These are phyloP conservation scores for Centropus unirufus DNA, from an alignment of 2,113 vertebrate species.

Conservation along the genomic window DNA sequence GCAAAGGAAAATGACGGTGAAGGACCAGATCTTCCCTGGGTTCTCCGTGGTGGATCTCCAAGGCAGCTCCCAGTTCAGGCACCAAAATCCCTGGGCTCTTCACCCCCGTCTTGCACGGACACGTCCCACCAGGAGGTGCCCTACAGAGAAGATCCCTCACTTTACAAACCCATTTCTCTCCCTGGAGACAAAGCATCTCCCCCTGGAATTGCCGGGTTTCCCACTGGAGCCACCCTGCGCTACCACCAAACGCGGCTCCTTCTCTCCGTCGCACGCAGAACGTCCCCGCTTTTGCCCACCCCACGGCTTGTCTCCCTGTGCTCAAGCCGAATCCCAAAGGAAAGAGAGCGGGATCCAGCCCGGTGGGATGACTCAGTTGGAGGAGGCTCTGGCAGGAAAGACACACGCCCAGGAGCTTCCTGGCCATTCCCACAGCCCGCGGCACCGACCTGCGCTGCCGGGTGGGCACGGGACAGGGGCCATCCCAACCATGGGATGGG, in stretches of 20 bases:
- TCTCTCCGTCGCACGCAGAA: not conserved
- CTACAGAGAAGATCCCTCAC: not conserved
- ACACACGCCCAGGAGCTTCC: constrained; percentile 64
- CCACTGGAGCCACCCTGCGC: not conserved
- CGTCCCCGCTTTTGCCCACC: not conserved
- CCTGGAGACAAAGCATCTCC: not conserved
- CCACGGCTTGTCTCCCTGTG: not conserved
- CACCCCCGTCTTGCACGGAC: not conserved
- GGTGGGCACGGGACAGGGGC: not conserved
- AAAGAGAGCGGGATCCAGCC: too few species aligned
- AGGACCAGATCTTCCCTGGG: not conserved
- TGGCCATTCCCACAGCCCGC: not conserved
- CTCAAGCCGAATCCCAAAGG: not conserved
- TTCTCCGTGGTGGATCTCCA: too few species aligned
- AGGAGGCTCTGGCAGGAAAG: constrained; percentile 55
- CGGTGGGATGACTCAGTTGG: constrained; percentile 23
- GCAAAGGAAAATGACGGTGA: not conserved
- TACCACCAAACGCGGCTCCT: not conserved
- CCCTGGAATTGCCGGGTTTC: not conserved
- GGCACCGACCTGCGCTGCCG: not conserved
- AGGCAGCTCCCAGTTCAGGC: not conserved
- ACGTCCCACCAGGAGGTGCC: not conserved
- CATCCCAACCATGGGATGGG: not conserved
- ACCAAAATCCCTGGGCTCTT: not conserved
- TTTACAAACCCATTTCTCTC: not conserved